phyloP scores from a whole-genome alignment of 2,888 invertebrate species.

The Dryobotodes eremita region DNA sequence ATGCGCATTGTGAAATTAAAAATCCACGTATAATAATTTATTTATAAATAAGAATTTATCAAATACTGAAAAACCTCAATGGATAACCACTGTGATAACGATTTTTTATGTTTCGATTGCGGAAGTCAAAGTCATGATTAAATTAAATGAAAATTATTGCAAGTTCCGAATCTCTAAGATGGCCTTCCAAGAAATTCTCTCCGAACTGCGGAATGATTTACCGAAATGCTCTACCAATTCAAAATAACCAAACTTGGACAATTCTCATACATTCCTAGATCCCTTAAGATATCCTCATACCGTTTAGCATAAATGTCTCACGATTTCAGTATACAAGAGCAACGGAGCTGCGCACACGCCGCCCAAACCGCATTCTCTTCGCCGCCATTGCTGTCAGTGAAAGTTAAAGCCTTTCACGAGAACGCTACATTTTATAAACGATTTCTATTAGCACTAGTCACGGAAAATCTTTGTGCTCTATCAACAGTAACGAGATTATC shows the following conservation, averaged over 20 bases:
- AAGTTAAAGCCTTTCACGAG: constrained; percentile 69
- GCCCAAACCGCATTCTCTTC: constrained; percentile 72
- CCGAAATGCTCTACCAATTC: background rate
- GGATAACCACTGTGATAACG: background rate
- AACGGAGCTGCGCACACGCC: constrained; percentile 65
- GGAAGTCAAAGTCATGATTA: background rate
- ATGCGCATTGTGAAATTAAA: background rate
- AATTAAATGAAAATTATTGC: background rate
- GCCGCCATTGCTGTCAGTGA: constrained; percentile 62
- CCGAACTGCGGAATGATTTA: background rate
- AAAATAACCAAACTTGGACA: background rate
- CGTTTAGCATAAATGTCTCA: constrained; percentile 30
- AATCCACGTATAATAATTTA: background rate
- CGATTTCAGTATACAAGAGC: constrained; percentile 63
- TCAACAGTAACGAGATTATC: constrained; percentile 27
- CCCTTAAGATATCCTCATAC: constrained; percentile 1
- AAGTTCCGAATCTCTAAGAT: background rate
- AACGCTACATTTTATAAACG: constrained; percentile 60
- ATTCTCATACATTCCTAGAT: constrained; percentile 13
- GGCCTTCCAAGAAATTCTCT: background rate
- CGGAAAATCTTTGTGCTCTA: constrained; percentile 48
- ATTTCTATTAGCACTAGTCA: constrained; percentile 45
- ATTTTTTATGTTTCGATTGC: background rate
- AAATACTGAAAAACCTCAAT: background rate
- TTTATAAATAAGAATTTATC: background rate